A percentile compares a stretch with the other conserved stretches of the same genome.
Evolutionary conservation across 1,140 invertebrate genomes (phyloP).

Genomic region (Macrostomum lignano): DNA sequence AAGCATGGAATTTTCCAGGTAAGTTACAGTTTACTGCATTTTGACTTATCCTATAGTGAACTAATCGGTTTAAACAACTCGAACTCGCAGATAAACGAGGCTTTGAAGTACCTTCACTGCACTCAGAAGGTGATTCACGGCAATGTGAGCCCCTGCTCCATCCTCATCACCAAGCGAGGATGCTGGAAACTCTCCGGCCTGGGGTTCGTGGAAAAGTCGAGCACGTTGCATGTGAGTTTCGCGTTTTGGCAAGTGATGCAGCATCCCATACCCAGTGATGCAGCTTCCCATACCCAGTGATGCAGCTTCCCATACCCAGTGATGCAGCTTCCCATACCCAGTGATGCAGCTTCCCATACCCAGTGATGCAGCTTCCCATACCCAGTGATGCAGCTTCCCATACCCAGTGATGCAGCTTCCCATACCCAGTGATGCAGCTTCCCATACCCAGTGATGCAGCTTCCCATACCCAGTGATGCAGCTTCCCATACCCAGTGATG

Average conservation of each 20-base stretch:
- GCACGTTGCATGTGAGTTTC: slow-evolving; percentile 4
- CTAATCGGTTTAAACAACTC: neutral
- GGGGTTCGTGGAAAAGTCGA: slow-evolving; percentile 50
- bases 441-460: no score
- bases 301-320: neutral
- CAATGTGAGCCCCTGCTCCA: slow-evolving; percentile 65
- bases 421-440: no score
- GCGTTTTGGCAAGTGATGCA: neutral
- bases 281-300: neutral
- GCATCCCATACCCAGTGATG: slow-evolving; percentile 12
- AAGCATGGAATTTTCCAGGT: slow-evolving; percentile 73
- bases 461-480: no score
- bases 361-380: neutral
- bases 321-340: neutral
- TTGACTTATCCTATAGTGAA: slow-evolving; percentile 2
- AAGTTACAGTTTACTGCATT: slow-evolving; percentile 12
- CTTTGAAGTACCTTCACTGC: slow-evolving; percentile 61
- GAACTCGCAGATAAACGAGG: slow-evolving; percentile 50
- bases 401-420: no score
- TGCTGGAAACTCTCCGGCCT: slow-evolving; percentile 82
- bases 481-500: no score
- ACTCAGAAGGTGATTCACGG: slow-evolving; percentile 49
- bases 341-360: neutral
- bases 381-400: no score
- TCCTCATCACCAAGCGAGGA: slow-evolving; percentile 63